Percentiles rank a stretch among this genome's conserved stretches.
These are phyloP conservation scores for Sebastes matsubarae DNA, from an alignment of 2,797 vertebrate genomes.

Conservation along the genomic window DNA sequence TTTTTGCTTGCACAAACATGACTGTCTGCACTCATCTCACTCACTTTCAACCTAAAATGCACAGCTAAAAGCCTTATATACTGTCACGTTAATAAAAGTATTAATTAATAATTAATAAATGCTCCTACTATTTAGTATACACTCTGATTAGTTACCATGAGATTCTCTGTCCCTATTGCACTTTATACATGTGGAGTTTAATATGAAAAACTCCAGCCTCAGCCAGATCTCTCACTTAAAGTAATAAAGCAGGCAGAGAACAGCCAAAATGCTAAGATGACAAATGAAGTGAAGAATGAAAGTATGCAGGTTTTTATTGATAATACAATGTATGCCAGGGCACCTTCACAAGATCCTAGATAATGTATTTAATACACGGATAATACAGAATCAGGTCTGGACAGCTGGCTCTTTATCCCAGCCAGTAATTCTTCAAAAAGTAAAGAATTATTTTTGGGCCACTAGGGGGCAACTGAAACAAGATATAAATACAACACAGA, in stretches of 20 bases:
- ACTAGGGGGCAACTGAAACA: background rate
- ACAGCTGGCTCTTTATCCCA: background rate
- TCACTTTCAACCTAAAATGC: constrained; percentile 3
- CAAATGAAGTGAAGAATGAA: background rate
- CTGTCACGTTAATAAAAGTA: too few relatives aligned
- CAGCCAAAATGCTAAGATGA: background rate
- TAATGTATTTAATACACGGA: background rate
- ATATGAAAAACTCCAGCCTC: background rate
- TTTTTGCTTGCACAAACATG: constrained; percentile 3
- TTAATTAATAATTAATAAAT: too few relatives aligned
- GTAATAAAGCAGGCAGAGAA: background rate
- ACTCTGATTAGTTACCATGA: background rate
- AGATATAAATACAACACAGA: background rate
- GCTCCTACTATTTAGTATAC: background rate
- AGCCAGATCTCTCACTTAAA: background rate
- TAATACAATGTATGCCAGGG: constrained; percentile 5
- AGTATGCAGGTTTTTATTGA: constrained; percentile 9
- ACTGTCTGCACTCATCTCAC: background rate
- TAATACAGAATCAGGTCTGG: background rate
- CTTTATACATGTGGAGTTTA: background rate
- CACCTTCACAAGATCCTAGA: background rate
- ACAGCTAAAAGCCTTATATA: background rate
- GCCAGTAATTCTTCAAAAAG: background rate
- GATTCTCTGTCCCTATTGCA: background rate
- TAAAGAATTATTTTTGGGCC: background rate